Evolutionary conservation across 2,888 invertebrate genomes (phyloP), one percentile per base, ranked within the genome.

Genomic region (Conus canariensis): DNA sequence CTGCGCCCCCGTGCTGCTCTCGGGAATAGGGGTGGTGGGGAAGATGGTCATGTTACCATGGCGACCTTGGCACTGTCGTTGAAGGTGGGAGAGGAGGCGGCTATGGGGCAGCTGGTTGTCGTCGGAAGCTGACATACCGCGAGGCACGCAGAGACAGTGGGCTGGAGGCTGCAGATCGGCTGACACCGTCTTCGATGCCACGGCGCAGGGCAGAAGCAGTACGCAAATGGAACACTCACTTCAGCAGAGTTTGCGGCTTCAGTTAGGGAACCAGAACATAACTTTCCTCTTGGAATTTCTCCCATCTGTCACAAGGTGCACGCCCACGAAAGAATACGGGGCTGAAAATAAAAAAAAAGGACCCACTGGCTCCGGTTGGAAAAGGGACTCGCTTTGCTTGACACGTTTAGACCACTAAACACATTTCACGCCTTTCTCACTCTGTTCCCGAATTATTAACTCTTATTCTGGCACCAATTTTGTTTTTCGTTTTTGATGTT

Each of bases 41-140:
- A 25, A 80, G 59, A 10, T n/a, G 30, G 30, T 60, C 58, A 60
- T 10, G 88, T 82, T 80, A 77, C 59, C 77, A 74, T 88, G 80
- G 19, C 64, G 80, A 58, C 22, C 10, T 12, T 30, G 60, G 88
- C 82, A 88, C 56, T 88, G 88, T 9, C n/a, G 77, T 56, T 80
- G 77, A 19, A 59, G 56, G 16, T 56, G 80, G 10, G 25, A 4
- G 6, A 82, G 80, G 30, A 82, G n/a, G 82, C 3, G 60, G 77
- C 25, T 83, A n/a, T 56, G 82, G 77, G 60, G 30, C 45, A 67
- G 56, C n/a, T n/a, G 25, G 60, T 10, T 12, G 85, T 22, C n/a
- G 22, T 22, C 67, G 16, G 45, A 25, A 8, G 19, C 70, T 9
- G 70, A 87, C 87, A 67, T 70, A 22, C 85, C 85, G 16, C 12